Percentiles rank a stretch among this genome's conserved stretches.
These are phyloP conservation scores for Sturmia bella DNA, from an alignment of 2,888 invertebrate species.

Conservation along the genomic window DNA sequence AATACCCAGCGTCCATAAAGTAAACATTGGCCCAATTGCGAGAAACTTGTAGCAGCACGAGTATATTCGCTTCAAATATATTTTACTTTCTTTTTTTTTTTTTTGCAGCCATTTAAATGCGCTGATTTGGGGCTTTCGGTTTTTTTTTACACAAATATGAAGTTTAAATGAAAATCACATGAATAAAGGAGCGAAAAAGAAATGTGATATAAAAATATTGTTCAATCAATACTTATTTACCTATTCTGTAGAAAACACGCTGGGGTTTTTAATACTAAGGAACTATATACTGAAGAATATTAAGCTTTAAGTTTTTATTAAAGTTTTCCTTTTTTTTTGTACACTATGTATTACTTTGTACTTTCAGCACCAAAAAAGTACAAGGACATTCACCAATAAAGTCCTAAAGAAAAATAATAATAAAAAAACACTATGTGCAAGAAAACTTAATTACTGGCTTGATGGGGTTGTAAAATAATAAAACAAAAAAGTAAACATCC, in stretches of 20 bases:
- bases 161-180: conserved; percentile 41
- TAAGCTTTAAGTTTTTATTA: conserved; percentile 20
- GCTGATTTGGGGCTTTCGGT: conserved; percentile 43
- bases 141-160: conserved; percentile 16
- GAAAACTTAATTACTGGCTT: conserved; percentile 59
- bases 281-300: conserved; percentile 26
- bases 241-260: conserved; percentile 37
- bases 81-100: conserved; percentile 9
- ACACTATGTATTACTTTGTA: neutral
- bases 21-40: conserved; percentile 67
- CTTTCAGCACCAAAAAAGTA: neutral
- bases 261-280: conserved; percentile 43
- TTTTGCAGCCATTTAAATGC: conserved; percentile 41
- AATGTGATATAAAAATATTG: conserved; percentile 13
- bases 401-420: neutral
- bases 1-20: conserved; percentile 66
- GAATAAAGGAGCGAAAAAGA: conserved; percentile 8
- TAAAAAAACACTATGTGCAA: neutral
- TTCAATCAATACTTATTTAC: conserved; percentile 37
- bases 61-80: neutral
- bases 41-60: conserved; percentile 4
- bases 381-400: conserved; percentile 25
- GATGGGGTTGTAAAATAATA: conserved; percentile 46
- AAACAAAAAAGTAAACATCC: conserved; percentile 26
- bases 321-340: conserved; percentile 31